A percentile compares a stretch with the other conserved stretches of the same genome.
Conservation (phyloP, 2,113 vertebrate species). For the Aegotheles bennettii region DNA sequence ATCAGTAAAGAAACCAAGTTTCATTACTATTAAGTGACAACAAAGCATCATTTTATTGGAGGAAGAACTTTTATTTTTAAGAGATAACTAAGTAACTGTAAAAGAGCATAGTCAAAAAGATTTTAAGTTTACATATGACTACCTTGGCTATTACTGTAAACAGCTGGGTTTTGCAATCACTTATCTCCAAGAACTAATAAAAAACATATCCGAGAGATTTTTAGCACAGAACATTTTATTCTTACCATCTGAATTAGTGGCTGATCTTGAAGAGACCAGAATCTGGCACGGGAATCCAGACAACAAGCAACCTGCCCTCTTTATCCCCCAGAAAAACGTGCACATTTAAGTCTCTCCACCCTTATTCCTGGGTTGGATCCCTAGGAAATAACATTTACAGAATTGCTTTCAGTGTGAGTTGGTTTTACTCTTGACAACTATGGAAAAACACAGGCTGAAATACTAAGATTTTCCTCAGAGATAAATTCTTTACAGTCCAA, state of each 20-base stretch:
- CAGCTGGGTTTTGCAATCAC: neutral
- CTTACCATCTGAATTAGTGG: slow-evolving; percentile 4
- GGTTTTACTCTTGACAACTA: neutral
- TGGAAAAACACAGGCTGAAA: neutral
- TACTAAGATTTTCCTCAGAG: neutral
- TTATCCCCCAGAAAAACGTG: neutral
- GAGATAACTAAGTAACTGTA: neutral
- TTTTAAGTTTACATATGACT: neutral
- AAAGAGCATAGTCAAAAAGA: neutral
- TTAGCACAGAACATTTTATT: slow-evolving; percentile 37
- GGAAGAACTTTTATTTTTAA: neutral
- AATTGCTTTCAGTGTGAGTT: neutral
- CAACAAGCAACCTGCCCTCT: neutral
- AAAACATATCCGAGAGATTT: neutral
- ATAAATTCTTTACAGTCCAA: neutral
- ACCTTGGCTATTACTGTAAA: neutral
- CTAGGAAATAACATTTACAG: neutral
- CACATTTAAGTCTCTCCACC: neutral
- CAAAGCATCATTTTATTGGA: neutral
- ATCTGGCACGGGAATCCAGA: neutral
- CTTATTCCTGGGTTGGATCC: neutral
- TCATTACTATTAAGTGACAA: neutral
- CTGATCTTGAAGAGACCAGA: neutral
- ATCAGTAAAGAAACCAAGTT: neutral
- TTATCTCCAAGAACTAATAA: slow-evolving; percentile 10